These are phyloP conservation scores for Ormia ochracea DNA, from an alignment of 2,888 invertebrate species.

Conservation along the genomic window DNA sequence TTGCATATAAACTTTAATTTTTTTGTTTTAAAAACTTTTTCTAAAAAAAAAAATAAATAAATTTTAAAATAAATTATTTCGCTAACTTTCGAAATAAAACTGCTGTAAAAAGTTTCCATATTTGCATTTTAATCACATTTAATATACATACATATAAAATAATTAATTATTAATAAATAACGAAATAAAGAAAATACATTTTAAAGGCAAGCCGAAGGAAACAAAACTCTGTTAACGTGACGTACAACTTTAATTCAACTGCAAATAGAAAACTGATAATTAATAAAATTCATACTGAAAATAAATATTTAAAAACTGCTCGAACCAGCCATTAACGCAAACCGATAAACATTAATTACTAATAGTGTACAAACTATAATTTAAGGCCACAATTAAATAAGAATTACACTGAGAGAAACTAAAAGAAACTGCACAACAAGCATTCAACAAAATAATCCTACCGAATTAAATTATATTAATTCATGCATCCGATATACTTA, in stretches of 20 bases:
- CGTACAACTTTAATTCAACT: constrained; percentile 40
- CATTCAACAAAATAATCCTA: constrained; percentile 23
- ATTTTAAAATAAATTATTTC: too few species aligned
- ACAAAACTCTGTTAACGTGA: constrained; percentile 69
- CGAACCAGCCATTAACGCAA: constrained; percentile 18
- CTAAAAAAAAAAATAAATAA: too few species aligned
- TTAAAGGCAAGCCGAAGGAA: constrained; percentile 57
- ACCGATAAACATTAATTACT: constrained; percentile 10
- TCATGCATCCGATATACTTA: not conserved
- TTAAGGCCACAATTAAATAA: constrained; percentile 15
- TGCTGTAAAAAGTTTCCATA: too few species aligned
- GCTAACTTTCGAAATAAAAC: too few species aligned
- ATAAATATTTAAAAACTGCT: not conserved
- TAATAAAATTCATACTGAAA: too few species aligned
- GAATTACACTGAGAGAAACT: not conserved
- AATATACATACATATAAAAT: too few species aligned
- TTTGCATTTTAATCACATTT: too few species aligned
- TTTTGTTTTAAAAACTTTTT: too few species aligned
- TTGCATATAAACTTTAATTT: too few species aligned
- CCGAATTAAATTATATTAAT: constrained; percentile 14
- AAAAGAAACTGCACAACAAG: not conserved
- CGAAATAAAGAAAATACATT: not conserved
- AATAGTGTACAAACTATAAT: constrained; percentile 46
- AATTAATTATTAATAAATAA: not conserved
- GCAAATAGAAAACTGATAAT: not conserved